Evolutionary conservation across 53 echinoderm and acorn worm species (phyloP).

Genomic region (Holothuria scabra): DNA sequence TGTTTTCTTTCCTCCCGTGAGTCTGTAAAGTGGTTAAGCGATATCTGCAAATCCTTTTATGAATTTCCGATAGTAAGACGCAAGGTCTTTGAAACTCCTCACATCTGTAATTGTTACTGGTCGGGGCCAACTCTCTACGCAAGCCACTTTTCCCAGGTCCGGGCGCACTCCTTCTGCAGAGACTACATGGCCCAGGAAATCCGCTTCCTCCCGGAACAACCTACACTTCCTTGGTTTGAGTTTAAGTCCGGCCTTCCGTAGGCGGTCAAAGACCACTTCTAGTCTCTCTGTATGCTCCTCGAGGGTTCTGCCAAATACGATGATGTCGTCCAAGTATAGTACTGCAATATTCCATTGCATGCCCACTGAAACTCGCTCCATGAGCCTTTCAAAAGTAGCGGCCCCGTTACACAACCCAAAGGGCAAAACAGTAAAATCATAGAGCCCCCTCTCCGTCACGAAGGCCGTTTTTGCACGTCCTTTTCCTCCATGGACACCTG

Average conservation of each 20-base stretch:
- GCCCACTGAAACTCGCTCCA: conserved; percentile 51
- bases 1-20: conserved; percentile 49
- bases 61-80: conserved; percentile 59
- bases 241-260: too few relatives aligned
- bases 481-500: conserved; percentile 47
- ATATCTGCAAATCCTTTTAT: conserved; percentile 50
- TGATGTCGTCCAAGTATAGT: conserved; percentile 59
- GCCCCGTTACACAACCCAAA: conserved; percentile 49
- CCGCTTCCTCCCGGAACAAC: too few relatives aligned
- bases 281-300: conserved; percentile 29
- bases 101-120: conserved; percentile 51
- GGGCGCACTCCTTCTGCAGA: conserved; percentile 32
- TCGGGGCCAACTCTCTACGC: conserved; percentile 48
- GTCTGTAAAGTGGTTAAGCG: conserved; percentile 53
- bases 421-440: conserved; percentile 45
- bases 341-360: conserved; percentile 53
- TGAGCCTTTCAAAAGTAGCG: conserved; percentile 47
- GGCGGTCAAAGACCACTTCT: background rate
- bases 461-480: conserved; percentile 43
- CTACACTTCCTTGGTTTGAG: too few relatives aligned
- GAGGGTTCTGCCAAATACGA: conserved; percentile 53
- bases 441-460: conserved; percentile 36
- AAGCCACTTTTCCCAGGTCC: conserved; percentile 13
- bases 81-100: conserved; percentile 54
- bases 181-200: conserved; percentile 52